These are phyloP conservation scores for Microdon myrmicae DNA, from an alignment of 2,888 invertebrate genomes.

Conservation along the genomic window DNA sequence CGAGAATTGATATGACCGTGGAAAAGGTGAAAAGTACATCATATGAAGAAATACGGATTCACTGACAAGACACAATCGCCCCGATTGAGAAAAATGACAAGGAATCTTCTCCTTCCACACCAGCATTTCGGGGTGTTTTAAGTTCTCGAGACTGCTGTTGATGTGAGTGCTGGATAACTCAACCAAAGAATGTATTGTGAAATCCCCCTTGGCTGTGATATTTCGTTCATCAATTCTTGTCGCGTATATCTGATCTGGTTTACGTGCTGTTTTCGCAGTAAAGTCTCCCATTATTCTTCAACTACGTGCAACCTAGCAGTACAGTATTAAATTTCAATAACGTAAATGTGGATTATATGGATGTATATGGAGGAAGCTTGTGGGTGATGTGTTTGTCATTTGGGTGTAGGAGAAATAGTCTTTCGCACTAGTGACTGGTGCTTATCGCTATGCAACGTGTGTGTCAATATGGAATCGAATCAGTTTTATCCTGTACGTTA, in stretches of 20 bases:
- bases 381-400: slow-evolving; percentile 15
- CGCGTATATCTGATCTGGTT: slow-evolving; percentile 50
- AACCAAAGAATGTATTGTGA: slow-evolving; percentile 20
- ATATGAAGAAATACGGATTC: slow-evolving; percentile 11
- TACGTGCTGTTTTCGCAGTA: slow-evolving; percentile 49
- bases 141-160: slow-evolving; percentile 33
- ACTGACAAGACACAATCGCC: slow-evolving; percentile 31
- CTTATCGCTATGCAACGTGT: too few relatives aligned
- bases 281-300: slow-evolving; percentile 41
- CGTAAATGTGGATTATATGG: slow-evolving; percentile 39
- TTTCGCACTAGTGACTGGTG: slow-evolving; percentile 22
- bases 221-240: slow-evolving; percentile 37
- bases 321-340: slow-evolving; percentile 48
- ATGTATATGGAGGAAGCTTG: slow-evolving; percentile 21
- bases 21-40: not conserved
- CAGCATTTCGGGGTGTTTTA: slow-evolving; percentile 41
- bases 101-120: slow-evolving; percentile 19
- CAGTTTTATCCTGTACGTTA: too few relatives aligned
- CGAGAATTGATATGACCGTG: slow-evolving; percentile 9
- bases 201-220: slow-evolving; percentile 20
- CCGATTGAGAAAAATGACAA: slow-evolving; percentile 2
- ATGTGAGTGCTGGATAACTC: slow-evolving; percentile 23
- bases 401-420: slow-evolving; percentile 10
- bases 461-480: too few relatives aligned
- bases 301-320: slow-evolving; percentile 38